Evolutionary conservation across 2,888 invertebrate species (phyloP).

Genomic region (Portevinia maculata): DNA sequence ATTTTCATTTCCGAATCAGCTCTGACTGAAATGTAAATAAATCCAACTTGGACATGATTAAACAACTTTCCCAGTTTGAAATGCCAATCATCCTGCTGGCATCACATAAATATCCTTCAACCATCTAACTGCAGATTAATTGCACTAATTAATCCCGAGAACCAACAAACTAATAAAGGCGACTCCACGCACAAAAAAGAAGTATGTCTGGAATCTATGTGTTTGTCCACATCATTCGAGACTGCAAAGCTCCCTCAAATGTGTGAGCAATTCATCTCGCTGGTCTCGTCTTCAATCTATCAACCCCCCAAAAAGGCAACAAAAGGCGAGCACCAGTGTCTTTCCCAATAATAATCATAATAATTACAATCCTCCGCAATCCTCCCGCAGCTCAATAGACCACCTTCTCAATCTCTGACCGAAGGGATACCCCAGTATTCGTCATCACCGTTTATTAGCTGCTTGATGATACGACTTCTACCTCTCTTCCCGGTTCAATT

Average conservation of each 20-base stretch:
- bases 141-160: constrained; percentile 81
- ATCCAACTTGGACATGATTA: constrained; percentile 56
- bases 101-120: constrained; percentile 22
- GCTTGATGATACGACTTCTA: constrained; percentile 31
- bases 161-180: constrained; percentile 73
- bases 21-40: constrained; percentile 37
- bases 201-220: constrained; percentile 48
- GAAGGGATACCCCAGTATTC: constrained; percentile 10
- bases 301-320: constrained; percentile 54
- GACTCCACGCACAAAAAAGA: constrained; percentile 11
- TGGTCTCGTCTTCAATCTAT: constrained; percentile 42
- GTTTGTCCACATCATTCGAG: constrained; percentile 54
- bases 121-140: constrained; percentile 81
- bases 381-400: constrained; percentile 41
- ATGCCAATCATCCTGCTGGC: constrained; percentile 43
- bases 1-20: constrained; percentile 20
- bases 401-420: constrained; percentile 61
- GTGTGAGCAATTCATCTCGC: constrained; percentile 52
- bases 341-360: constrained; percentile 66
- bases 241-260: not conserved
- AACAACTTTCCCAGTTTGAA: constrained; percentile 42
- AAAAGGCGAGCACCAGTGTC: constrained; percentile 39
- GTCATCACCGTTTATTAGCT: constrained; percentile 70
- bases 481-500: constrained; percentile 59
- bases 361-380: constrained; percentile 60